Conservation (phyloP, 92 coral and sea anemone genomes). For the Zoanthus solanderi region DNA sequence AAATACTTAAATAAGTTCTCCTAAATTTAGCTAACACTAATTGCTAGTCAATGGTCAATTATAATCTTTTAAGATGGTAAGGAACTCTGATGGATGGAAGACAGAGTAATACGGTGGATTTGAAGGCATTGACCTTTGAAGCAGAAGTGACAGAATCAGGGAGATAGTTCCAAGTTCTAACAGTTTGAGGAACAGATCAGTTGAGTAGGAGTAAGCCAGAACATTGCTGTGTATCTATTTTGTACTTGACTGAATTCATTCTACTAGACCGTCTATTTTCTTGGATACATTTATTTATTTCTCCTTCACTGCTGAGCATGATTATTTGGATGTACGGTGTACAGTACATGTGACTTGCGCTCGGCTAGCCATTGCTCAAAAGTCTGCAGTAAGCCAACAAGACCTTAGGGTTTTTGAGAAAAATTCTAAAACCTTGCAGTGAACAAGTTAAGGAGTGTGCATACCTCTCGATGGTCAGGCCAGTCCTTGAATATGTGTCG, state of each 20-base stretch:
- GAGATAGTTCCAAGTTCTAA: no score
- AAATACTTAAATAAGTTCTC: no score
- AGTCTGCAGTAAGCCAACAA: not conserved
- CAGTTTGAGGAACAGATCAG: no score
- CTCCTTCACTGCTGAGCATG: not conserved
- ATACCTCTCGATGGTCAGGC: not conserved
- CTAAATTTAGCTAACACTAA: no score
- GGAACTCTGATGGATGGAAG: no score
- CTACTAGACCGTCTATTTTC: not conserved
- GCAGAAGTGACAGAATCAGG: no score
- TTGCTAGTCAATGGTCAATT: no score
- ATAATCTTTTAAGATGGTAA: no score
- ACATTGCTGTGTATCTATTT: no score
- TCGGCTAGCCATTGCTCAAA: not conserved
- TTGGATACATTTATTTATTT: not conserved
- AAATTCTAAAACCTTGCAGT: not conserved
- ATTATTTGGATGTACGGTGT: not conserved
- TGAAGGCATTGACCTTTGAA: no score
- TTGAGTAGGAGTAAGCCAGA: no score
- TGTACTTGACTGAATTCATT: not conserved
- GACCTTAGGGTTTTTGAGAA: not conserved
- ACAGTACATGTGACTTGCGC: not conserved
- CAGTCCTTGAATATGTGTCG: not conserved
- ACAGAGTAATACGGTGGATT: no score
- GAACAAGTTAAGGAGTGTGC: not conserved